Base-by-base conservation (phyloP, 2,797 vertebrate species). In the Fundulus diaphanus region DNA sequence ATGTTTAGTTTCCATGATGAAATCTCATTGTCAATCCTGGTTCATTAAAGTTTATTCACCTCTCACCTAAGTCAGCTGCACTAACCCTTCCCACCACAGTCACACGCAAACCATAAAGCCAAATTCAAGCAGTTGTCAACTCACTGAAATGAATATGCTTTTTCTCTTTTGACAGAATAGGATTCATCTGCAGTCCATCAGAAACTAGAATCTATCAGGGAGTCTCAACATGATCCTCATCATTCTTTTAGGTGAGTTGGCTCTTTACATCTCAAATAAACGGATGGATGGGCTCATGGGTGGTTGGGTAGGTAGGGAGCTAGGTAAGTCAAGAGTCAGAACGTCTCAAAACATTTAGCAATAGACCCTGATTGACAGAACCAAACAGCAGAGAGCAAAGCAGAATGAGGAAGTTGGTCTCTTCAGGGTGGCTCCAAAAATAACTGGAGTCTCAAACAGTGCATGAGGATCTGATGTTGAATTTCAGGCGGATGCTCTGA, bases 181-280 rank as follows among this genome's bases (percentile, higher is more conserved):
- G 27, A 42, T 35, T 63, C 20, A 46, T 5, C 70, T 46, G 6
- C 24, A 40, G 29, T 11, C 18, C 65, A 54, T 18, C 52, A 73
- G 65, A 57, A 12, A 4, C 35, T 27, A 27, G 27, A 63, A 33
- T 73, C 71, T 40, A 66, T 16, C 20, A 52, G 35, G 46, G 52
- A 24, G 35, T 31, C 49, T 35, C 73, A 87, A 35, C 46, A 90
- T 90, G 88, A 82, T 83, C 70, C 20, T 85, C 65, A 18, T 85
- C 42, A 33, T 86, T 15, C 59, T 90, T 46, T 70, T 84, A 2
- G 27, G 90, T 91, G 46, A 91, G 89, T 83, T 33, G n/a, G 1
- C 3, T 70, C 18, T 1, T 63, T 33, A 40, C 15, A 59, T 59
- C 29, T 7, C 29, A 7, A 9, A 40, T 40, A 9, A 40, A 40